Conservation (phyloP, 2,797 vertebrate species). For the Xiphophorus birchmanni region DNA sequence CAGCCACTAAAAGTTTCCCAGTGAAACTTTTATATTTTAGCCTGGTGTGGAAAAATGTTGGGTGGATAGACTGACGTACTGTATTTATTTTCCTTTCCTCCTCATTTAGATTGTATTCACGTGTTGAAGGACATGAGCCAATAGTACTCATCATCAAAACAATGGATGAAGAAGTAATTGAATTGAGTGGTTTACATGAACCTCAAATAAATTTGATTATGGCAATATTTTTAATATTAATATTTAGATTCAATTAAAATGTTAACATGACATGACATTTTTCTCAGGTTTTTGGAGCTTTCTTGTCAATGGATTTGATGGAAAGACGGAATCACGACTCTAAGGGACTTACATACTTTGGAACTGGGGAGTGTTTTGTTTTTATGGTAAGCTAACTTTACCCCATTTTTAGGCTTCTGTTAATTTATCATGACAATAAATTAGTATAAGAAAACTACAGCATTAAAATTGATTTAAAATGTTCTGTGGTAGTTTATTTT, state of each 20-base stretch:
- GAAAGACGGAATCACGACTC: slow-evolving; percentile 78
- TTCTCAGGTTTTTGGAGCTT: slow-evolving; percentile 86
- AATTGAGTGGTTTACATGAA: neutral
- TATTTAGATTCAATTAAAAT: neutral
- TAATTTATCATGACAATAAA: neutral
- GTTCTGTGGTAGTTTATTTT: neutral
- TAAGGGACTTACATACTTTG: slow-evolving; percentile 77
- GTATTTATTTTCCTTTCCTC: neutral
- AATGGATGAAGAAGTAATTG: slow-evolving; percentile 81
- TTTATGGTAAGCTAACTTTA: slow-evolving; percentile 82
- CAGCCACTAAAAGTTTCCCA: neutral
- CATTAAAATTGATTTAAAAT: neutral
- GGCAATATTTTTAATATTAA: neutral
- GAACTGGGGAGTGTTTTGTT: slow-evolving; percentile 89
- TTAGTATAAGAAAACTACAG: neutral
- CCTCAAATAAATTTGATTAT: neutral
- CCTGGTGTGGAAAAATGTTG: neutral
- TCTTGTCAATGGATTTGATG: slow-evolving; percentile 85
- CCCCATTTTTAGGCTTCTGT: neutral
- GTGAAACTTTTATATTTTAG: neutral
- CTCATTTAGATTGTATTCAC: slow-evolving; percentile 81
- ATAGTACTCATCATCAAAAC: slow-evolving; percentile 85
- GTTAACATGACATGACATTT: slow-evolving; percentile 11
- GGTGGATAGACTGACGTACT: neutral
- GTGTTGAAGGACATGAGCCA: slow-evolving; percentile 85